A percentile compares a stretch with the other conserved stretches of the same genome.
phyloP scores from a whole-genome alignment of 2,888 invertebrate genomes.

The Perdita meconis region DNA sequence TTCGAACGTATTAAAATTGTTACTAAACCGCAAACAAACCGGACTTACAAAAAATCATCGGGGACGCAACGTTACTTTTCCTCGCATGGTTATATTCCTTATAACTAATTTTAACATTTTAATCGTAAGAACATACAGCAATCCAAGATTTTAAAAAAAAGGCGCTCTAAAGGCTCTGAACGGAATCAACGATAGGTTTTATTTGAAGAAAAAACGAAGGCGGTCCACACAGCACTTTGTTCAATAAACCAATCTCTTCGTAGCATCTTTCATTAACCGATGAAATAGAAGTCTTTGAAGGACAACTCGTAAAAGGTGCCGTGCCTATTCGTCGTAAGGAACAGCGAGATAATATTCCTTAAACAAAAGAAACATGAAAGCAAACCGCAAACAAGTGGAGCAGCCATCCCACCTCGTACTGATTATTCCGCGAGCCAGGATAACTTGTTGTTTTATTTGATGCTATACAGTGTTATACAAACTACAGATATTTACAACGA shows the following conservation, averaged over 20 bases:
- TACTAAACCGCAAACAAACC: too few species aligned
- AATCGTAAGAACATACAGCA: neutral
- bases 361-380: conserved; percentile 54
- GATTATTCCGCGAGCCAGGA: conserved; percentile 78
- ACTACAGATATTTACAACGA: conserved; percentile 85
- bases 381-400: conserved; percentile 78
- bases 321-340: conserved; percentile 75
- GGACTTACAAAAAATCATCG: neutral
- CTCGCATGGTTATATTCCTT: too few species aligned
- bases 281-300: conserved; percentile 40
- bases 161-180: conserved; percentile 1
- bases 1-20: too few species aligned
- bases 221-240: conserved; percentile 28
- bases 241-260: conserved; percentile 31
- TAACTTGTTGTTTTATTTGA: conserved; percentile 84
- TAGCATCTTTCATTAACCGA: conserved; percentile 37
- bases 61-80: neutral
- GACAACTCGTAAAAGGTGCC: conserved; percentile 70
- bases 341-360: conserved; percentile 49
- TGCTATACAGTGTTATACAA: conserved; percentile 85
- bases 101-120: neutral
- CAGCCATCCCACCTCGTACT: conserved; percentile 84
- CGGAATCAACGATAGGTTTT: neutral
- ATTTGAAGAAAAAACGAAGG: too few species aligned
- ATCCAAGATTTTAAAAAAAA: neutral